Evolutionary conservation across 2,888 invertebrate genomes (phyloP), one percentile per base, ranked within the genome.

Genomic region (Agrotis ipsilon): DNA sequence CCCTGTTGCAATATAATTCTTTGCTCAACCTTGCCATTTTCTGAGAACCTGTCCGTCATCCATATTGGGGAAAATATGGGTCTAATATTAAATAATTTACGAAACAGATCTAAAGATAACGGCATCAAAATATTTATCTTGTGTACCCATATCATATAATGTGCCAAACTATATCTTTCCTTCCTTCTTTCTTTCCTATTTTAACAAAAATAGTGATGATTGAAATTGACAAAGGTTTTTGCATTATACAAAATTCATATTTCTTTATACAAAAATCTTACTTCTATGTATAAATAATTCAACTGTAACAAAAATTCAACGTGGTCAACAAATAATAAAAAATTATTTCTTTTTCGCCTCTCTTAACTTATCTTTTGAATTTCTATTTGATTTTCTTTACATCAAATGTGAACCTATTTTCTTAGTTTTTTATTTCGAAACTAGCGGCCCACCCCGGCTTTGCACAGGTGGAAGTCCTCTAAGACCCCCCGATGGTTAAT

Each of bases 191-290:
- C 64, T 59, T 66, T 68, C 21, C 24, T 24, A 58, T 55, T 62
- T 69, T 49, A 51, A 55, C 18, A 58, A 75, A 78, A 78, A 72
- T 75, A 65, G 57, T 60, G 19, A 19, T 60, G 69, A 81, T 83
- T 80, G 72, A 78, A 73, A 83, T 80, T 83, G 83, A 85, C 86
- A 83, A 67, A 60, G 86, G 86, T 75, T 68, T 49, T 57, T 19
- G 11, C 11, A 57, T 13, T 19, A 63, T 62, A 66, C n/a, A 58
- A 70, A 68, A 80, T 54, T 49, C 45, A 58, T 65, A 14, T 57
- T 68, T 68, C 39, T 39, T 11, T n/a, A 63, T 60, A 64, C n/a
- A 58, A 70, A 67, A 80, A 52, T 49, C 45, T 52, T 65, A 14
- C 54, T 68, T 63, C 39, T 61, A 16, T 45, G 49, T 39, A 65